A percentile compares a stretch with the other conserved stretches of the same genome.
These are phyloP conservation scores for Taenaris catops DNA, from an alignment of 2,888 invertebrate species.

Conservation along the genomic window DNA sequence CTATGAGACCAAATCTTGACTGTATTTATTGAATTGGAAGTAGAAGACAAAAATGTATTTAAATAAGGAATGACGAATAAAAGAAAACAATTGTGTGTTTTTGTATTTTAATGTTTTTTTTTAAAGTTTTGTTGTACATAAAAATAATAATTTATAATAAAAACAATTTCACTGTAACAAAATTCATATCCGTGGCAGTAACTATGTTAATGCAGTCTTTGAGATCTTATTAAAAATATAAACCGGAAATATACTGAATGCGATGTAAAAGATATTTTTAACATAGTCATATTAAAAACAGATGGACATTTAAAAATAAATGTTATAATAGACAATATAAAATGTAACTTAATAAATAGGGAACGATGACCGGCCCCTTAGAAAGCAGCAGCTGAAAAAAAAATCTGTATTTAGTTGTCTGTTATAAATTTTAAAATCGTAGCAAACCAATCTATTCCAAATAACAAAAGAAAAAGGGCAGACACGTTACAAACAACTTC, in stretches of 20 bases:
- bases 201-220: constrained; percentile 74
- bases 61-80: no score
- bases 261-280: constrained; percentile 18
- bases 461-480: no score
- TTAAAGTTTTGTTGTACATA: constrained; percentile 61
- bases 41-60: no score
- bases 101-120: constrained; percentile 61
- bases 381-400: constrained; percentile 73
- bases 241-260: constrained; percentile 12
- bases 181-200: constrained; percentile 60
- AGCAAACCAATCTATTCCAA: no score
- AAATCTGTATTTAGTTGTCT: no score
- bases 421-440: no score
- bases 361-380: constrained; percentile 57
- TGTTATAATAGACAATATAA: constrained; percentile 26
- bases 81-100: constrained; percentile 29
- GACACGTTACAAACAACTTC: no score
- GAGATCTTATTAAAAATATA: constrained; percentile 44
- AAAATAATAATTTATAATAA: constrained; percentile 60
- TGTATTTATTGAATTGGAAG: no score
- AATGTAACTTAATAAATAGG: constrained; percentile 42
- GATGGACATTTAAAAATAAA: constrained; percentile 44
- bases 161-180: constrained; percentile 62
- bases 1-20: no score
- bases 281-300: constrained; percentile 65